Evolutionary conservation across 2,113 vertebrate genomes (phyloP).

Genomic region (Alethe castanea): DNA sequence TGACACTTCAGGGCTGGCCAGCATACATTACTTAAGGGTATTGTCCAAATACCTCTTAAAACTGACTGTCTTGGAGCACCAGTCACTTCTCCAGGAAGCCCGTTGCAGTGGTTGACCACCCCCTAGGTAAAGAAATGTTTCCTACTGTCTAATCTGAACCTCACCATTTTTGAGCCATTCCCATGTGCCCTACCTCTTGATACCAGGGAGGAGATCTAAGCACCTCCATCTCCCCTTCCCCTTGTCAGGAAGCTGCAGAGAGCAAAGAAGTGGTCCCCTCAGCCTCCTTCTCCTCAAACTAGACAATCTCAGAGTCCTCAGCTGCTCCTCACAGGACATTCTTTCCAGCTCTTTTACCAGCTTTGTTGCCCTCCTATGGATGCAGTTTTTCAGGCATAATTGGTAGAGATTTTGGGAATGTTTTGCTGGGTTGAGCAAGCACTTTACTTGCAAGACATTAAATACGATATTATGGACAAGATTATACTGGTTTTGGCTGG

Average conservation of each 20-base stretch:
- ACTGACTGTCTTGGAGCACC: not conserved
- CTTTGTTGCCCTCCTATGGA: not conserved
- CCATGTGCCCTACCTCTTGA: fast-evolving
- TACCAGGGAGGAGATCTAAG: not conserved
- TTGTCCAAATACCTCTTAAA: not conserved
- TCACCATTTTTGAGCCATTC: not conserved
- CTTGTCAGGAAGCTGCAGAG: fast-evolving
- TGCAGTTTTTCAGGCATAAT: not conserved
- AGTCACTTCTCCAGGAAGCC: not conserved
- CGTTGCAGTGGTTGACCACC: not conserved
- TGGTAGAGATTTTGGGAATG: not conserved
- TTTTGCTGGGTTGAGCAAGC: not conserved
- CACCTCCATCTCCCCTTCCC: fast-evolving
- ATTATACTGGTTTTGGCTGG: not conserved
- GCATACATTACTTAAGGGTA: not conserved
- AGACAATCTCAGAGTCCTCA: not conserved
- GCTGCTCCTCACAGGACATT: not conserved
- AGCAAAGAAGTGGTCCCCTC: not conserved
- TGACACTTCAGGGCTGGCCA: not conserved
- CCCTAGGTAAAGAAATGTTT: not conserved
- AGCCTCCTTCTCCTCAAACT: not conserved
- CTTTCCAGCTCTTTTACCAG: not conserved
- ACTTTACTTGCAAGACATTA: not conserved
- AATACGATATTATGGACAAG: not conserved
- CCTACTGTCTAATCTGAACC: not conserved